phyloP scores from a whole-genome alignment of 2,113 vertebrate species.

The Solea solea region DNA sequence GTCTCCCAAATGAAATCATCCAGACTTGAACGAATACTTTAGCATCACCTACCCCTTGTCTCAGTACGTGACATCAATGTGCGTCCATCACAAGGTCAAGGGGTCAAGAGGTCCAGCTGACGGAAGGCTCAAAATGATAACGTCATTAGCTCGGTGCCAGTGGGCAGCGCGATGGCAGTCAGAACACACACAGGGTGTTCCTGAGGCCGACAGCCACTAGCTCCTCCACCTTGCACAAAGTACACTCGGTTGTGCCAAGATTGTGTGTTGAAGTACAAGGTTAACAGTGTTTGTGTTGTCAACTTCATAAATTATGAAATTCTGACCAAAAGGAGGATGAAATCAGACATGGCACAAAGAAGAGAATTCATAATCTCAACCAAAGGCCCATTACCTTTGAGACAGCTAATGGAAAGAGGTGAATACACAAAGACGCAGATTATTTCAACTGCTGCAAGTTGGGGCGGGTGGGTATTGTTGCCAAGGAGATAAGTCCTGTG shows the following conservation, averaged over 20 bases:
- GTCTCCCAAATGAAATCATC: too few relatives aligned
- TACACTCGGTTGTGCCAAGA: constrained; percentile 4
- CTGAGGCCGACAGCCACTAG: background rate
- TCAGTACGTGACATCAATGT: too few relatives aligned
- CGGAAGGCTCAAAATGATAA: constrained; percentile 60
- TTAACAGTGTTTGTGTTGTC: constrained; percentile 44
- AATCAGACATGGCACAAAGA: constrained; percentile 25
- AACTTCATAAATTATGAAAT: constrained; percentile 20
- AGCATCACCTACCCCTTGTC: too few relatives aligned
- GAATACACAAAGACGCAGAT: constrained; percentile 30
- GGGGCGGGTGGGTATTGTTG: constrained; percentile 63
- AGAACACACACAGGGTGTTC: constrained; percentile 50
- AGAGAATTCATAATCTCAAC: constrained; percentile 52
- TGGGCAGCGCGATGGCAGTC: constrained; percentile 48
- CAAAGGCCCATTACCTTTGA: constrained; percentile 70
- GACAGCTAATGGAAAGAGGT: constrained; percentile 56
- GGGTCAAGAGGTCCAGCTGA: constrained; percentile 53
- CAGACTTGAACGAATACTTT: too few relatives aligned
- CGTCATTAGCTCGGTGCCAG: constrained; percentile 61
- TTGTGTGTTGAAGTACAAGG: constrained; percentile 38
- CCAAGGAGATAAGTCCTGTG: constrained; percentile 71
- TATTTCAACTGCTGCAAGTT: constrained; percentile 47
- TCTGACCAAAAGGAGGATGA: constrained; percentile 40
- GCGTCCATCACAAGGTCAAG: constrained; percentile 16
- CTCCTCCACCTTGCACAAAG: constrained; percentile 6